These are phyloP conservation scores for Zosterops hypoxanthus DNA, from an alignment of 2,113 vertebrate species.

Conservation along the genomic window DNA sequence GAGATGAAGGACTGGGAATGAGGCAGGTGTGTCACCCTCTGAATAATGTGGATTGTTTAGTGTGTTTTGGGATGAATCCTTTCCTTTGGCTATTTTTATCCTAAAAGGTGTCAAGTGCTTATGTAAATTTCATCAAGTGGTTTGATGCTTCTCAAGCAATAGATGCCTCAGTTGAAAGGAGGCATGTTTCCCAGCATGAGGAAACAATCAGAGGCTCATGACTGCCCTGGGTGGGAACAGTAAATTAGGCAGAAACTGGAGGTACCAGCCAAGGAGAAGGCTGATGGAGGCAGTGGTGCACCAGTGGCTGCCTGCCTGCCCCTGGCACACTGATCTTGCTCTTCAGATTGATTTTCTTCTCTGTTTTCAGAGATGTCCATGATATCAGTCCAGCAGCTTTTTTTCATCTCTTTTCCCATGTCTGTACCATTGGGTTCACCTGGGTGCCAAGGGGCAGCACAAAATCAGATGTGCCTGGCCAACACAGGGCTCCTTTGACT, in stretches of 20 bases:
- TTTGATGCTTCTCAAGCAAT: neutral
- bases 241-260: neutral
- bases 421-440: fast-evolving
- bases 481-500: neutral
- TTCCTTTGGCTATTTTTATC: slow-evolving; percentile 16
- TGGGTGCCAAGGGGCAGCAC: neutral
- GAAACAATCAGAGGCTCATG: neutral
- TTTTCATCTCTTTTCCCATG: neutral
- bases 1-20: neutral
- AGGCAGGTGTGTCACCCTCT: neutral
- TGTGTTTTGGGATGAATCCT: neutral
- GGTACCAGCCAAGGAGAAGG: neutral
- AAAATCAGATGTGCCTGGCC: neutral
- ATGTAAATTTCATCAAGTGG: neutral
- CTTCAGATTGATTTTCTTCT: neutral
- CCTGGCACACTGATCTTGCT: neutral
- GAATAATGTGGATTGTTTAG: neutral
- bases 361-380: neutral
- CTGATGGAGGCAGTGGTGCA: neutral
- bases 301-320: neutral
- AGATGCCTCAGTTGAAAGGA: neutral
- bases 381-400: neutral
- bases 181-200: neutral
- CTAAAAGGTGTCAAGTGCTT: neutral
- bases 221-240: neutral